Percentiles rank a stretch among this genome's conserved stretches.
These are phyloP conservation scores for Agapornis canus DNA, from an alignment of 2,797 vertebrate species.

Conservation along the genomic window DNA sequence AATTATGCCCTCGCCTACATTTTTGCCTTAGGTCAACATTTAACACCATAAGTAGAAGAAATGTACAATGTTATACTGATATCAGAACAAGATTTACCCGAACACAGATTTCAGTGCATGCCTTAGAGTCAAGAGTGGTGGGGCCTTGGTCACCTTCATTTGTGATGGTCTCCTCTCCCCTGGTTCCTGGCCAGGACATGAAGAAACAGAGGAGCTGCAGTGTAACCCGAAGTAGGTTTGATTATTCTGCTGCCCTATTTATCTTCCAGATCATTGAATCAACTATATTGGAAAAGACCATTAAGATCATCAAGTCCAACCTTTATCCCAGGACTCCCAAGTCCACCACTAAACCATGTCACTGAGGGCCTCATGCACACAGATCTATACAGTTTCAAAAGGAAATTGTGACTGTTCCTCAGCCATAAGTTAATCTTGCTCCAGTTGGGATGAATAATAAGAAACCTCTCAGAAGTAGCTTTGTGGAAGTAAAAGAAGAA, in stretches of 20 bases:
- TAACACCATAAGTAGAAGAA: slow-evolving; percentile 36
- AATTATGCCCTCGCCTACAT: slow-evolving; percentile 65
- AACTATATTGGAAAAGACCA: neutral
- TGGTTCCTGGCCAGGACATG: neutral
- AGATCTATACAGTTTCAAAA: neutral
- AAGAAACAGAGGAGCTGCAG: neutral
- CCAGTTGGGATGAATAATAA: neutral
- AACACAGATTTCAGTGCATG: neutral
- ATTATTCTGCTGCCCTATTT: neutral
- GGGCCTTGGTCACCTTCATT: neutral
- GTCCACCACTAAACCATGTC: neutral
- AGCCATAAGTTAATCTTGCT: neutral
- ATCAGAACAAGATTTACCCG: neutral
- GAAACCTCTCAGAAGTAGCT: rapidly evolving
- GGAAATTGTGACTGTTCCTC: neutral
- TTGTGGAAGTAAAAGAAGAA: neutral
- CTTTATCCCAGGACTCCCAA: neutral
- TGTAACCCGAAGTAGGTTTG: neutral
- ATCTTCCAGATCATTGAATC: neutral
- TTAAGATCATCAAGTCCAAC: neutral
- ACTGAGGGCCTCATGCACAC: neutral
- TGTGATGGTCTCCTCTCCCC: neutral
- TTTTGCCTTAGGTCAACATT: slow-evolving; percentile 59
- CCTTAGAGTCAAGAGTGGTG: neutral
- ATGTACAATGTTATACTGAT: neutral